A percentile compares a stretch with the other conserved stretches of the same genome.
phyloP scores from a whole-genome alignment of 64 coral and sea anemone genomes.

The Montipora capricornis region DNA sequence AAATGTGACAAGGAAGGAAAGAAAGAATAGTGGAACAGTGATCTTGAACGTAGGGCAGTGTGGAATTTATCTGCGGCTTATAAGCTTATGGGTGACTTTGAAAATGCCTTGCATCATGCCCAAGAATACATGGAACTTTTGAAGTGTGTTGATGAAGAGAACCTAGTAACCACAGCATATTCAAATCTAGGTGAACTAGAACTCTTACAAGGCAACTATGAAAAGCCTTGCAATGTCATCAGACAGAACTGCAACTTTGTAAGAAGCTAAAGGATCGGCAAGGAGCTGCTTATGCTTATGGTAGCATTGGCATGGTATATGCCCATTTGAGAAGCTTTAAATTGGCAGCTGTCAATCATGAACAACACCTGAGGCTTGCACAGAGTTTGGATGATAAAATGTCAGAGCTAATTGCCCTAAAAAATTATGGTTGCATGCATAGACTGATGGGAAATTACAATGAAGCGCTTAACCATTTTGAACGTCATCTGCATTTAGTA shows the following conservation, averaged over 20 bases:
- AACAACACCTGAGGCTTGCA: constrained; percentile 82
- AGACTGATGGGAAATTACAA: constrained; percentile 62
- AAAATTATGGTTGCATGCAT: constrained; percentile 81
- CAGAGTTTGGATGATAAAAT: constrained; percentile 74
- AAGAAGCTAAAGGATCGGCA: constrained; percentile 74
- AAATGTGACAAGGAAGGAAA: constrained; percentile 17
- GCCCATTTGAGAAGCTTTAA: constrained; percentile 75
- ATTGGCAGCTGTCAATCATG: constrained; percentile 72
- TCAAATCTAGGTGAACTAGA: constrained; percentile 78
- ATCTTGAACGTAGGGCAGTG: constrained; percentile 76
- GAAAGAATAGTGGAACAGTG: constrained; percentile 70
- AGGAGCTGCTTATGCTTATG: constrained; percentile 84
- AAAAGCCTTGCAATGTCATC: constrained; percentile 81
- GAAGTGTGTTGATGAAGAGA: constrained; percentile 70
- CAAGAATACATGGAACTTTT: constrained; percentile 77
- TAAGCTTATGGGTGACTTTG: constrained; percentile 76
- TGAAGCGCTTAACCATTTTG: constrained; percentile 78
- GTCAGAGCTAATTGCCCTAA: constrained; percentile 71
- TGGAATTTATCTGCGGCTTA: constrained; percentile 86
- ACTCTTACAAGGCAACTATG: constrained; percentile 72
- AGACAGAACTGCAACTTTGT: constrained; percentile 70
- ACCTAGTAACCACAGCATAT: constrained; percentile 66
- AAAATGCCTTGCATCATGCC: constrained; percentile 66
- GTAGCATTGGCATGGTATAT: constrained; percentile 81
- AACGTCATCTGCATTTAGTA: constrained; percentile 67